Base-by-base conservation (phyloP, 2,888 invertebrate species). In the Fissipunctia ypsillon region DNA sequence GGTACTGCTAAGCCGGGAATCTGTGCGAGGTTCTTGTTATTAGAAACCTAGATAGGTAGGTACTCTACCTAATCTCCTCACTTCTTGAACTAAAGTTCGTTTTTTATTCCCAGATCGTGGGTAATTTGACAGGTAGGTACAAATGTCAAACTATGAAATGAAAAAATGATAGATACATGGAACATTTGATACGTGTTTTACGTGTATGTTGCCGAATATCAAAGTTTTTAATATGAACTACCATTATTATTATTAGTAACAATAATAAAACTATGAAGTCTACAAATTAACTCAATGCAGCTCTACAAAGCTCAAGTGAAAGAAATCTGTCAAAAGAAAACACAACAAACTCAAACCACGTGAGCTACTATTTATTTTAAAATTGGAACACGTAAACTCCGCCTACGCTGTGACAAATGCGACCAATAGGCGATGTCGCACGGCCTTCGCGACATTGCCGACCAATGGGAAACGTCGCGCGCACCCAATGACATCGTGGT, bases 401-500 rank as follows among this genome's bases (percentile, higher is more conserved):
- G 91, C 95, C 95, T 85, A 80, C 75, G 54, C 81, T 89, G 93
- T 94, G 96, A 96, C 96, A 95, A 89, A 89, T 90, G 73, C 84
- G 84, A 90, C 96, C 95, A 96, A 96, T 95, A 84, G 87, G 88
- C 87, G 88, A 94, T 96, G 96, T 96, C 96, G 91, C 96, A 89
- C 87, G 83, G 93, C 94, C 94, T 81, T 84, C 92, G 95, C 93
- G 96, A 96, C 96, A 96, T 66, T 84, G 80, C 73, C 88, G 77
- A 84, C 95, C 95, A 95, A 96, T 95, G 73, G 88, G 82, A 87
- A 69, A 86, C 91, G 93, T 93, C 93, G 93, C 89, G 80, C 82
- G 89, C 90, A 86, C 90, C 96, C 96, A 96, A 94, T 95, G 96
- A 96, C 96, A 95, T 91, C 88, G 90, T 90, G 94, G 94, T 95